Evolutionary conservation across 2,797 vertebrate species (phyloP).

Genomic region (Phylloscopus collybita): DNA sequence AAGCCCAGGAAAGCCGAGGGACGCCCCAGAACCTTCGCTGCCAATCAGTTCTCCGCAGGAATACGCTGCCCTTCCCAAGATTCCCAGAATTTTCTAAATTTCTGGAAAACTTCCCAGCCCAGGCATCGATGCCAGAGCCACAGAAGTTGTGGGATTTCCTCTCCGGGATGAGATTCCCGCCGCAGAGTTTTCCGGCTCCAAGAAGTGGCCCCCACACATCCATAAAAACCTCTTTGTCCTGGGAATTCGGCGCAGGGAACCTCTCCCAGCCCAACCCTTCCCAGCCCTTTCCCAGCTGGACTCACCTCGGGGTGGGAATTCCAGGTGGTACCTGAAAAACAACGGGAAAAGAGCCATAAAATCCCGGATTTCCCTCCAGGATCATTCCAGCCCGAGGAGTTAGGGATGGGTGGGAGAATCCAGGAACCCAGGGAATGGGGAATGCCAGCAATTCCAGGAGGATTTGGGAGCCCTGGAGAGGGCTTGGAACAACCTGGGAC

Average conservation of each 20-base stretch:
- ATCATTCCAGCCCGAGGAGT: neutral
- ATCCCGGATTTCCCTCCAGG: neutral
- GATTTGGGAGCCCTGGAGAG: neutral
- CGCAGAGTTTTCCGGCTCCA: neutral
- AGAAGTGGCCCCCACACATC: neutral
- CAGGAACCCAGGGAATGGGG: neutral
- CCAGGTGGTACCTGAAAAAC: slow-evolving; percentile 76
- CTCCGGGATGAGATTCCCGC: neutral
- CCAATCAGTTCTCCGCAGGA: fast-evolving
- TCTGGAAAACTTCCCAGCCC: neutral
- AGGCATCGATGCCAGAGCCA: fast-evolving
- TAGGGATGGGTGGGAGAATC: neutral
- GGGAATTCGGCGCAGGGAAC: neutral
- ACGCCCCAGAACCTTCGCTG: neutral
- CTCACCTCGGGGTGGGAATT: slow-evolving; percentile 75
- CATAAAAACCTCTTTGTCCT: fast-evolving
- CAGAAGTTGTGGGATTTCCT: neutral
- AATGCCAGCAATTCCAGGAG: neutral
- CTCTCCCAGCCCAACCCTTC: fast-evolving
- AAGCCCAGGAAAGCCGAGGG: neutral
- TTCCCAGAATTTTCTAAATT: neutral
- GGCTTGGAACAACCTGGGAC: fast-evolving
- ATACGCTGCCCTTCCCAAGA: fast-evolving
- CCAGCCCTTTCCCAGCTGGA: neutral
- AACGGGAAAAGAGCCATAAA: neutral